Base-by-base conservation (phyloP, 2,113 vertebrate species). In the Henicopernis longicauda region DNA sequence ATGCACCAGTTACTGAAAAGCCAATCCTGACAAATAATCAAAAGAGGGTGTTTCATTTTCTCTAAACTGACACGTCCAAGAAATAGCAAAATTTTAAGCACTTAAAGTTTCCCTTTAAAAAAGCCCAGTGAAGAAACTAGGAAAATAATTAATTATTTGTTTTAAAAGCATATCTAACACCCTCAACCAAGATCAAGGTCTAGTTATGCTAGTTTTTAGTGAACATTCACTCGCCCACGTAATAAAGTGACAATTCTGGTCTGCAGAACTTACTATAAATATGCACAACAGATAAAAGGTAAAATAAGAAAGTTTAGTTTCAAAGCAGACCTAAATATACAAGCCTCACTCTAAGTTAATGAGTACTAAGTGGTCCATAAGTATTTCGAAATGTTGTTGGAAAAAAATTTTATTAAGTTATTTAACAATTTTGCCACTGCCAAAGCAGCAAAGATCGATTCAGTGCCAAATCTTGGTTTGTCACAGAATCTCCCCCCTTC, bases 171-270 rank as follows among this genome's bases (percentile, higher is more conserved):
- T 65, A 80, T 38, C 49, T 54, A 70, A 74, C 38, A 80, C 49
- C 44, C n/a, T 59, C 72, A 90, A 27, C 19, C 22, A 93, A 47
- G 26, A 74, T 19, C 50, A 70, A 83, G 31, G 31, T 73, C 20
- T 65, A 11, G 8, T 34, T 42, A 65, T 42, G 25, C 17, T 47
- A 15, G 22, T 57, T 92, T 70, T 82, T 67, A 77, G 54, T 18
- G 47, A 19, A 49, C 5, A 57, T 18, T 57, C 27, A 59, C 31
- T 55, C 17, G 32, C 11, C 4, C 26, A 57, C 0, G 0, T 27
- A 90, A 44, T 36, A 81, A 69, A 62, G 23, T 58, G 20, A 55
- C 50, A 76, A 45, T 62, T 91, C 49, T 66, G 19, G 45, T 55
- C 40, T 63, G 19, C 8, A 79, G 29, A 70, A 44, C 17, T 65